Conservation (phyloP, 2,888 invertebrate genomes). For the Eupithecia centaureata region DNA sequence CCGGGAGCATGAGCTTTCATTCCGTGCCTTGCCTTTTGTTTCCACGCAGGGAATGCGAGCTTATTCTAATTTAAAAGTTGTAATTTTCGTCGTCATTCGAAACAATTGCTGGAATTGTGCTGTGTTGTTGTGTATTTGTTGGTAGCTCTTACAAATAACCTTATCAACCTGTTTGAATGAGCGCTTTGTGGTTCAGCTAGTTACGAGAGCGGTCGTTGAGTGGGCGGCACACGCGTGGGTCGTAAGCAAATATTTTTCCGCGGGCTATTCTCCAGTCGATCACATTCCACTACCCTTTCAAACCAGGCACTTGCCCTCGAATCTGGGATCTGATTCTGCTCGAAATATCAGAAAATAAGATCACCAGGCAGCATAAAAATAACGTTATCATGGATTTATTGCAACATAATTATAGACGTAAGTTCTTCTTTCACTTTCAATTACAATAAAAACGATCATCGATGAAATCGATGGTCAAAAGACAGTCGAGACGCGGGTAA, state of each 20-base stretch:
- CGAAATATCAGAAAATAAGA: background rate
- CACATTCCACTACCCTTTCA: conserved; percentile 27
- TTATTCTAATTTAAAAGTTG: conserved; percentile 2
- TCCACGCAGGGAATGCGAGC: background rate
- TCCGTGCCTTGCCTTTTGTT: background rate
- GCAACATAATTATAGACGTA: too few species aligned
- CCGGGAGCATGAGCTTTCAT: background rate
- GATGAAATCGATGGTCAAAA: background rate
- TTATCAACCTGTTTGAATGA: background rate
- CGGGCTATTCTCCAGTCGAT: conserved; percentile 32
- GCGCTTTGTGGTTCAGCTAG: background rate
- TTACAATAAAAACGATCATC: background rate
- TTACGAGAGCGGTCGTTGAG: background rate
- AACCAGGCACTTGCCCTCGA: background rate
- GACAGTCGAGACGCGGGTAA: background rate
- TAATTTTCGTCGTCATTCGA: background rate
- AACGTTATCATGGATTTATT: background rate
- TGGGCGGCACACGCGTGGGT: background rate
- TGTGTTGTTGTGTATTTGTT: background rate
- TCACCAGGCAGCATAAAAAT: background rate
- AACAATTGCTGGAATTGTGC: background rate
- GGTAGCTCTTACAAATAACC: background rate
- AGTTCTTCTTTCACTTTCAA: background rate
- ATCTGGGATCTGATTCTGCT: background rate
- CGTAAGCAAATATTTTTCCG: conserved; percentile 26